Evolutionary conservation across 2,888 invertebrate genomes (phyloP), one percentile per base, ranked within the genome.

Genomic region (Eurytoma adleriae): DNA sequence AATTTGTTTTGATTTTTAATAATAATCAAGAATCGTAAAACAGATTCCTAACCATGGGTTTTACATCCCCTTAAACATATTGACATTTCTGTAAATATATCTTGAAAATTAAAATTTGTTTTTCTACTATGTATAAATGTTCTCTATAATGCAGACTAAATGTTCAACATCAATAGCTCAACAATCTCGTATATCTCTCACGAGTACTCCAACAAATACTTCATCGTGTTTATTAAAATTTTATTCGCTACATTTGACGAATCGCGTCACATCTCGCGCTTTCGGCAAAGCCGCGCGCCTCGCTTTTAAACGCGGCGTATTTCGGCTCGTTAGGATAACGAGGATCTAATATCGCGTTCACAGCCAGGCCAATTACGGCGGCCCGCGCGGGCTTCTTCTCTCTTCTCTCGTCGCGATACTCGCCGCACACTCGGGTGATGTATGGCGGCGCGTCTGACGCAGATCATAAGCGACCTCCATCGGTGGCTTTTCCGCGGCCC

Each of bases 241-340:
- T 30, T 30, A 30, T 30, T 30, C 30, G 30, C 4, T 30, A 30
- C 40, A n/a, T 86, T 86, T 87, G 84, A 86, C 82, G 78, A 30
- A 30, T 67, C 76, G 80, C 83, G 77, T 69, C 83, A 77, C 79
- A 20, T 64, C 64, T n/a, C 64, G 64, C 67, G 67, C 20, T 67
- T 52, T 50, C 66, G 12, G 20, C 20, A 13, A 12, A 18, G 20
- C 16, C 30, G 20, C 56, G 40, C n/a, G n/a, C 27, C 48, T 83
- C 84, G 84, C 85, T 86, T 86, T 86, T 84, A 84, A 86, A 85
- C 85, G 81, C 85, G 81, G 85, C 85, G 87, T 87, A 90, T 89
- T 90, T 88, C 86, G 88, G 88, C 89, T 90, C 90, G 90, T 90
- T 90, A 90, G 89, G 89, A 88, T 90, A 90, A 90, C 90, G 90